Conservation (phyloP, 2,797 vertebrate species). For the Buceros bicornis region DNA sequence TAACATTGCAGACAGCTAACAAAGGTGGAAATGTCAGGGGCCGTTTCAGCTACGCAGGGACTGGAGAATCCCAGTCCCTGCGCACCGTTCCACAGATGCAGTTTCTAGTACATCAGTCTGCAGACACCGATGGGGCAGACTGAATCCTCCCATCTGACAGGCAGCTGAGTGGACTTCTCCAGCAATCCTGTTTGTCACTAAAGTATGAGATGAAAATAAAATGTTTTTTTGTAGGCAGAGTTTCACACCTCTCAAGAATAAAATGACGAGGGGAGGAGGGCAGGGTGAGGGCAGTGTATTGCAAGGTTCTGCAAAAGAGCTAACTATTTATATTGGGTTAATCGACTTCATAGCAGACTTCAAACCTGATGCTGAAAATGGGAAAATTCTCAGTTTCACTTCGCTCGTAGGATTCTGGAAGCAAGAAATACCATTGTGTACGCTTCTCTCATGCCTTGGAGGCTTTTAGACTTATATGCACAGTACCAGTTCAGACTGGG, state of each 20-base stretch:
- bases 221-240: neutral
- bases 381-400: neutral
- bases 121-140: neutral
- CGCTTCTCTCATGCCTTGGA: neutral
- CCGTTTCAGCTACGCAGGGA: neutral
- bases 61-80: neutral
- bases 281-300: no score
- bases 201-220: neutral
- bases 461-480: neutral
- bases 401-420: neutral
- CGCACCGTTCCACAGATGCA: neutral
- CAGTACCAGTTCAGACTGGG: neutral
- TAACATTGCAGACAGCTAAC: neutral
- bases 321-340: neutral
- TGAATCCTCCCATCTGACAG: constrained; percentile 33
- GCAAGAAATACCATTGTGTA: neutral
- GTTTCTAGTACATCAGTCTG: neutral
- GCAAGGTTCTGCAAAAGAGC: neutral
- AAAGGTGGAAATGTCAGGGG: neutral
- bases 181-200: neutral
- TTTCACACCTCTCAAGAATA: neutral
- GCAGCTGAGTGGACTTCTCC: constrained; percentile 32
- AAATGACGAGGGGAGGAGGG: neutral
- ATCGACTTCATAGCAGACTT: neutral
- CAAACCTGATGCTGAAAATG: neutral